Conservation (phyloP, 2,888 invertebrate species). For the Cosmia trapezina region DNA sequence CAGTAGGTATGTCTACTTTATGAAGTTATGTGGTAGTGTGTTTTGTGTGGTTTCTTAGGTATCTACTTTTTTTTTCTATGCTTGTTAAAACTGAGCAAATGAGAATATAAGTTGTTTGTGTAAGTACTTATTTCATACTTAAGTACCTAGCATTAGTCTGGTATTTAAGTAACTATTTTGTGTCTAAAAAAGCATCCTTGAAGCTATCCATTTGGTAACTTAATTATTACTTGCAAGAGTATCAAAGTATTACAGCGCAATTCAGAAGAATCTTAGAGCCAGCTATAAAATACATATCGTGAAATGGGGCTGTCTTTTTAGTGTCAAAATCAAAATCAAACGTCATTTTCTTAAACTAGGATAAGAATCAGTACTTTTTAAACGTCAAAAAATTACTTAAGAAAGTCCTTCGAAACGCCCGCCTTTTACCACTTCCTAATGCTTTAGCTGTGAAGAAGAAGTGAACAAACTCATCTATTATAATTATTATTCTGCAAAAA, state of each 20-base stretch:
- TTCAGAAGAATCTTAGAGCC: background rate
- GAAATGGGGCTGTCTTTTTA: background rate
- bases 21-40: no score
- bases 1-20: background rate
- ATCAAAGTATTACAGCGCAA: background rate
- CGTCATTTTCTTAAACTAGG: background rate
- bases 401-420: background rate
- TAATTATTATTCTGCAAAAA: no score
- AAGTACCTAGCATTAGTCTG: background rate
- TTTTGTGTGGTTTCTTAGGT: no score
- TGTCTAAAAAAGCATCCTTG: conserved; percentile 6
- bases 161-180: background rate
- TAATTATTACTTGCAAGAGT: background rate
- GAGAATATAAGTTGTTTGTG: conserved; percentile 32
- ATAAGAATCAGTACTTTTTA: background rate
- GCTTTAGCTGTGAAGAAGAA: background rate
- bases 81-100: conserved; percentile 15
- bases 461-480: no score
- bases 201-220: background rate
- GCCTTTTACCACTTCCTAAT: background rate
- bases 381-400: background rate
- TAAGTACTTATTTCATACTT: background rate
- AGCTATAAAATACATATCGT: background rate
- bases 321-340: background rate
- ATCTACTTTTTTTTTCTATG: background rate